A percentile compares a stretch with the other conserved stretches of the same genome.
These are phyloP conservation scores for Oscheius sp. DNA, from an alignment of 1,140 invertebrate species.

Conservation along the genomic window DNA sequence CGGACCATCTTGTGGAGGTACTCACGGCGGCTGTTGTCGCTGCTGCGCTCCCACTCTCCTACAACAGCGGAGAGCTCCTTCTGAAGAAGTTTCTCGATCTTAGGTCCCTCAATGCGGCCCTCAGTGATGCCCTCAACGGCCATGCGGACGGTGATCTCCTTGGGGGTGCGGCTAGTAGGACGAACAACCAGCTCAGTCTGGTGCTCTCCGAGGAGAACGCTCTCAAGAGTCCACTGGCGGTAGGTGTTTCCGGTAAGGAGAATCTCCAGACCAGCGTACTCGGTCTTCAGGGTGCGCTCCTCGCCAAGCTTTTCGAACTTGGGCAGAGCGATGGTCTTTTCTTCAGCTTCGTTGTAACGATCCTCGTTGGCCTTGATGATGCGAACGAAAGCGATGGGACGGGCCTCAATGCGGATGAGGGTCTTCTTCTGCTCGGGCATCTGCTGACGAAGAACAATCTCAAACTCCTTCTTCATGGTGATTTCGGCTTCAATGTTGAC, in stretches of 20 bases:
- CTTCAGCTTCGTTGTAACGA: slow-evolving; percentile 40
- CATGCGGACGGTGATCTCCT: not conserved
- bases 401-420: slow-evolving; percentile 35
- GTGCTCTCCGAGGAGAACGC: slow-evolving; percentile 25
- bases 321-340: slow-evolving; percentile 36
- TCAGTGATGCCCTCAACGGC: not conserved
- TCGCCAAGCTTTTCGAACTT: slow-evolving; percentile 8
- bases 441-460: slow-evolving; percentile 8
- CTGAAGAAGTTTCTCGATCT: slow-evolving; percentile 8
- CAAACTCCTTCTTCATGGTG: slow-evolving; percentile 25
- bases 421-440: slow-evolving; percentile 34
- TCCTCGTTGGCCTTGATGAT: slow-evolving; percentile 9
- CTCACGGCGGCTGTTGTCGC: slow-evolving; percentile 19
- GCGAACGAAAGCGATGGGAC: slow-evolving; percentile 38
- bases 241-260: slow-evolving; percentile 12
- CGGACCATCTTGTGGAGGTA: slow-evolving; percentile 24
- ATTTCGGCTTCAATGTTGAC: slow-evolving; percentile 17
- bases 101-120: not conserved
- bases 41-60: slow-evolving; percentile 8
- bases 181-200: slow-evolving; percentile 15
- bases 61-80: slow-evolving; percentile 22
- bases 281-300: not conserved
- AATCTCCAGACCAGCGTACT: slow-evolving; percentile 6
- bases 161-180: not conserved
- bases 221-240: not conserved